Percentiles rank a stretch among this genome's conserved stretches.
phyloP scores from a whole-genome alignment of 2,113 vertebrate species.

The Ameiurus melas region DNA sequence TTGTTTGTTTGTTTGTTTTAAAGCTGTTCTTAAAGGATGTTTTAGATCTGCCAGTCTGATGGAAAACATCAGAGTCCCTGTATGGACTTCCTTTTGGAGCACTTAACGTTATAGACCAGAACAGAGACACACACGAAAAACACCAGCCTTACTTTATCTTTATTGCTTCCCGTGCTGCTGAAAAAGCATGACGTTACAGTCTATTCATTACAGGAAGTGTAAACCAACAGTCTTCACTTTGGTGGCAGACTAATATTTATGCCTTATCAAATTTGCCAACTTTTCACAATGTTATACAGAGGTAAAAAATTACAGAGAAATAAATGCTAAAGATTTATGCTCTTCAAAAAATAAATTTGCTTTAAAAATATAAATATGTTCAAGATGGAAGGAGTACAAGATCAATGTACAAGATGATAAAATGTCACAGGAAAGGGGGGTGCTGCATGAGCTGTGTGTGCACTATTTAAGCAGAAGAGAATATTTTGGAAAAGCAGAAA shows the following conservation, averaged over 20 bases:
- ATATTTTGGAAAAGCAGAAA: not conserved
- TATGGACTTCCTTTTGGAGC: not conserved
- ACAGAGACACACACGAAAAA: not conserved
- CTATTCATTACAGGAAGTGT: conserved; percentile 21
- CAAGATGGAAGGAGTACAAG: not conserved
- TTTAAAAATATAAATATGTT: conserved; percentile 29
- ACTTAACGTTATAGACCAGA: not conserved
- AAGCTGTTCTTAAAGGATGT: not conserved
- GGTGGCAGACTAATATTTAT: conserved; percentile 46
- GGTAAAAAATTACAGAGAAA: not conserved
- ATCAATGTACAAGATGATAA: not conserved
- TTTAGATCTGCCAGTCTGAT: not conserved
- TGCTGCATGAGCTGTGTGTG: not conserved
- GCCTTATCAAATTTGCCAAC: conserved; percentile 29
- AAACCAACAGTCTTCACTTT: not conserved
- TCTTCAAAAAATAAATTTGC: conserved; percentile 37
- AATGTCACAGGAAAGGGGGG: not conserved
- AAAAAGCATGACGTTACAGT: not conserved
- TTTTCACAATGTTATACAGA: not conserved
- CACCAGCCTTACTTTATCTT: conserved; percentile 17
- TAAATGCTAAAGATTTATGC: not conserved
- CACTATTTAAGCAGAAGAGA: not conserved
- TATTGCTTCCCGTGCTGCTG: not conserved
- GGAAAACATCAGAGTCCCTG: not conserved
- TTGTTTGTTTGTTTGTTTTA: conserved; percentile 9